Percentiles rank a stretch among this genome's conserved stretches.
These are phyloP conservation scores for Limnephilus lunatus DNA, from an alignment of 2,888 invertebrate genomes.

Conservation along the genomic window DNA sequence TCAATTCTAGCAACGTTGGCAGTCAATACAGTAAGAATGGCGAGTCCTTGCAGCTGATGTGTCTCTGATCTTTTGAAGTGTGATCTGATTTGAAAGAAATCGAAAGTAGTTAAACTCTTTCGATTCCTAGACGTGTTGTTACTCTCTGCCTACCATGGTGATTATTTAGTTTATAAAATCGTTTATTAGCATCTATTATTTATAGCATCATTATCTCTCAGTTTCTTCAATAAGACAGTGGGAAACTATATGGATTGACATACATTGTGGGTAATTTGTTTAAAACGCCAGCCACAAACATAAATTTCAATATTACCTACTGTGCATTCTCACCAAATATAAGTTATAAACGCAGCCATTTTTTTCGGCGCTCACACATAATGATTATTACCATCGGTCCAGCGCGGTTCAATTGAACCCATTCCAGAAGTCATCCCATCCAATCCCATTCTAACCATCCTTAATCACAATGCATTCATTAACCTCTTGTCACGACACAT, in stretches of 20 bases:
- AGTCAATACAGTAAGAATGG: no score
- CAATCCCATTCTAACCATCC: neutral
- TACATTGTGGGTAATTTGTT: neutral
- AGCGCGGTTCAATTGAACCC: slow-evolving; percentile 8
- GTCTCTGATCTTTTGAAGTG: no score
- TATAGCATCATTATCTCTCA: no score
- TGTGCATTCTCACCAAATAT: neutral
- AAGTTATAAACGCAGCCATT: neutral
- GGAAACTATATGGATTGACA: neutral
- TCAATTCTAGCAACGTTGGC: no score
- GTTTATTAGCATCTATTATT: no score
- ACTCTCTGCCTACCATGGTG: no score
- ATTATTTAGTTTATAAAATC: no score
- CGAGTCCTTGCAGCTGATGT: no score
- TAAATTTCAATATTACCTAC: neutral
- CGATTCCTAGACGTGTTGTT: no score
- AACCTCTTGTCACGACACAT: neutral
- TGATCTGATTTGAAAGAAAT: no score
- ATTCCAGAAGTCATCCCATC: neutral
- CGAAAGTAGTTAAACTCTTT: no score
- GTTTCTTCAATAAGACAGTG: no score
- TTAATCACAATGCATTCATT: slow-evolving; percentile 25
- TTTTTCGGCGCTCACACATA: neutral
- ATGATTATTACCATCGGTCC: slow-evolving; percentile 11
- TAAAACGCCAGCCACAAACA: neutral